A percentile compares a stretch with the other conserved stretches of the same genome.
Evolutionary conservation across 2,113 vertebrate species (phyloP).

Genomic region (Scophthalmus maximus): DNA sequence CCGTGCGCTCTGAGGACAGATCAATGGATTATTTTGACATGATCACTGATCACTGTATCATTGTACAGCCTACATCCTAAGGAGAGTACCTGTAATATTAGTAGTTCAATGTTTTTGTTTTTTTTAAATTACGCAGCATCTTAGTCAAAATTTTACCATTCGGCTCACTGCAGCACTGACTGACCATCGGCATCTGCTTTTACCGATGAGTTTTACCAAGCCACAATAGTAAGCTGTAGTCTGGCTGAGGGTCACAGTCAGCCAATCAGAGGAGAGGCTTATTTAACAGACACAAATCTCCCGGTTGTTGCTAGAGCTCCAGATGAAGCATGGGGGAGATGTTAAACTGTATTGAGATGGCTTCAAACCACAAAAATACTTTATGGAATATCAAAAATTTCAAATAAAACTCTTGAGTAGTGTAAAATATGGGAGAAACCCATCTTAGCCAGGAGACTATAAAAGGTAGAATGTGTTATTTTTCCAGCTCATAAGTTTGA

Average conservation of each 20-base stretch:
- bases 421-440: background rate
- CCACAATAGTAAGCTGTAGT: background rate
- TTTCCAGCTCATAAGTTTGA: constrained; percentile 30
- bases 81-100: too few species aligned
- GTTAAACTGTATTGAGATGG: background rate
- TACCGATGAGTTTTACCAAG: background rate
- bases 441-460: background rate
- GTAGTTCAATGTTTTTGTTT: too few species aligned
- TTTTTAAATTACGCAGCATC: too few species aligned
- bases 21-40: constrained; percentile 21
- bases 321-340: background rate
- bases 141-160: background rate
- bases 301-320: background rate
- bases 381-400: background rate
- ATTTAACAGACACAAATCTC: background rate
- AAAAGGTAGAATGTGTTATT: constrained; percentile 20
- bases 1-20: constrained; percentile 6
- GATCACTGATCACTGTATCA: constrained; percentile 23
- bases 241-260: background rate
- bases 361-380: background rate
- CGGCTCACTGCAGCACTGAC: background rate
- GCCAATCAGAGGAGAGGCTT: background rate
- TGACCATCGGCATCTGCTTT: background rate
- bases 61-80: too few species aligned
- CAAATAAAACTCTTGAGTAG: constrained; percentile 4